These are phyloP conservation scores for Aplocera efformata DNA, from an alignment of 2,888 invertebrate genomes.

Conservation along the genomic window DNA sequence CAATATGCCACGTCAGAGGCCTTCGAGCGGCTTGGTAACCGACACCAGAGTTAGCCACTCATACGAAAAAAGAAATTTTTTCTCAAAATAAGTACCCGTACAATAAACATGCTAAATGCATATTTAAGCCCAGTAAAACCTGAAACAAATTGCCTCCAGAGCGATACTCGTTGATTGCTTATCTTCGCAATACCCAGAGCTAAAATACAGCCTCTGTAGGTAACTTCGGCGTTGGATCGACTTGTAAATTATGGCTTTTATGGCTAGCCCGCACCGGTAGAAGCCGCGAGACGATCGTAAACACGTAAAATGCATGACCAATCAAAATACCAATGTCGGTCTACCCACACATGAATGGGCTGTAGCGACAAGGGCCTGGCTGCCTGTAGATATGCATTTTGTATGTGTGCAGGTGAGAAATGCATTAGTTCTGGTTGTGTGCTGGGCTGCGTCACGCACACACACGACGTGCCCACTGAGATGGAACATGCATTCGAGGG, in stretches of 20 bases:
- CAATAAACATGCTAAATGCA: conserved; percentile 13
- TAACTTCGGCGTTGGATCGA: conserved; percentile 28
- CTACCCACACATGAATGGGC: conserved; percentile 51
- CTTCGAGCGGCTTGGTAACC: too few relatives aligned
- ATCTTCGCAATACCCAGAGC: conserved; percentile 40
- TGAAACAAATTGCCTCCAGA: conserved; percentile 7
- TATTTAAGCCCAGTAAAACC: conserved; percentile 11
- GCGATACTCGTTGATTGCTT: conserved; percentile 34
- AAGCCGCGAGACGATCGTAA: conserved; percentile 61
- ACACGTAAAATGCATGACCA: conserved; percentile 81
- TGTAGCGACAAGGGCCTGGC: conserved; percentile 17
- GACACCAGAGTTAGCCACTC: too few relatives aligned
- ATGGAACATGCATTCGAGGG: conserved; percentile 77
- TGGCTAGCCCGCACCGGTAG: conserved; percentile 60
- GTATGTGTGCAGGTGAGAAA: conserved; percentile 46
- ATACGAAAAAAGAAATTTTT: too few relatives aligned
- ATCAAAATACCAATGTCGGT: conserved; percentile 79
- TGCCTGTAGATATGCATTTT: conserved; percentile 17
- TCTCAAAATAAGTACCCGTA: background rate
- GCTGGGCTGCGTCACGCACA: conserved; percentile 48
- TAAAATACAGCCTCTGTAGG: conserved; percentile 48
- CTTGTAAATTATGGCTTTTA: conserved; percentile 72
- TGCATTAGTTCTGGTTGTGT: conserved; percentile 44
- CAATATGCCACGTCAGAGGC: too few relatives aligned
- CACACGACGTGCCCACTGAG: conserved; percentile 55